Base-by-base conservation (phyloP, 2,888 invertebrate species). In the Calephelis perditalis region DNA sequence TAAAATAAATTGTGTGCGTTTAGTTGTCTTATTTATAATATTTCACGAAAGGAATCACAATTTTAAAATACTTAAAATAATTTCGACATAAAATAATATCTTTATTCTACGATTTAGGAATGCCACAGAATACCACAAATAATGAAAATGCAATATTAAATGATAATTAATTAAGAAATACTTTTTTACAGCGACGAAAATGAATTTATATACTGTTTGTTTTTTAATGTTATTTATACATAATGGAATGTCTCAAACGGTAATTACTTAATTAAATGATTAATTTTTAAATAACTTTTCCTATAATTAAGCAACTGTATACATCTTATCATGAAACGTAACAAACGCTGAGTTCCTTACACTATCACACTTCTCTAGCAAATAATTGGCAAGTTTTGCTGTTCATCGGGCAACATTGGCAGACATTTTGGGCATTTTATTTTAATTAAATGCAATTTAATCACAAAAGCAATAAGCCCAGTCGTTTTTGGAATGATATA, bases 291-390 rank as follows among this genome's bases (percentile, higher is more conserved):
- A 49, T 15, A 54, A 35, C 36, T 52, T 54, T 36, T 47, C 12
- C 15, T 12, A 52, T 36, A 35, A 52, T n/a, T 54, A 54, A 35
- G 6, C 26, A 54, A n/a, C n/a, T 54, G 54, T 54, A 36, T 54
- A 54, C 36, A 54, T n/a, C 52, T 54, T 54, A 54, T 5, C 26
- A 10, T 35, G 26, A 49, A 58, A 37, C 47, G 40, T 58, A 58
- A 77, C 75, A 77, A 79, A 75, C 72, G 76, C 86, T 85, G 87
- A 87, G 86, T 86, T 82, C 79, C 26, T 74, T 77, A 79, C 66
- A 73, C 77, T 86, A 85, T 86, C 84, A 86, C 84, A 85, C 81
- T 73, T 76, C 70, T 65, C 70, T 74, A 77, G 76, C 78, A 68
- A 76, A 54, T 36, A 11, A 75, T 78, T 79, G 86, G 85, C 84